These are phyloP conservation scores for Choloepus hoffmanni DNA, from an alignment of 2,113 vertebrate species.

Conservation along the genomic window DNA sequence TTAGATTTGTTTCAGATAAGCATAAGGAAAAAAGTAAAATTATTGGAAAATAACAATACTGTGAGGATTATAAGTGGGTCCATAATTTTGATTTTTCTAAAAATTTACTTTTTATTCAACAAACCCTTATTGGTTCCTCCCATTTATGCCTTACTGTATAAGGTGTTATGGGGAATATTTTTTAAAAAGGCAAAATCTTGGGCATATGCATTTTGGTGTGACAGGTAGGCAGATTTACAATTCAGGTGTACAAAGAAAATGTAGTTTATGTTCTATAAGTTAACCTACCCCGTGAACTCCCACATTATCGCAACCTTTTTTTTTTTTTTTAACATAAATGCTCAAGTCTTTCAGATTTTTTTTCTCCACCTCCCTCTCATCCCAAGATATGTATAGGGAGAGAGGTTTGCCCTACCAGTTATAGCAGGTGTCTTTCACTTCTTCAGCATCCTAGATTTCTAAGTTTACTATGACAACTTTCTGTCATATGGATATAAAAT, in stretches of 20 bases:
- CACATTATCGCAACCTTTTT: background rate
- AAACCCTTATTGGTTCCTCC: constrained; percentile 6
- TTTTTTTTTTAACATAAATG: background rate
- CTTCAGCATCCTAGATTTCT: constrained; percentile 5
- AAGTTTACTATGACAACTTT: background rate
- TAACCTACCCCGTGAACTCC: background rate
- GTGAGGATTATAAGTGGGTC: background rate
- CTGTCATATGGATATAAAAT: background rate
- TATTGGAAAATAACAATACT: background rate
- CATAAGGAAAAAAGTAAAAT: background rate
- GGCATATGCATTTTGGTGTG: constrained; percentile 43
- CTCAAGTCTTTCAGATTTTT: constrained; percentile 25
- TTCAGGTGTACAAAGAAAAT: constrained; percentile 34
- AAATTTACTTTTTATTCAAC: constrained; percentile 49
- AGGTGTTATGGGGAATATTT: background rate
- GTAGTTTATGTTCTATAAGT: constrained; percentile 1
- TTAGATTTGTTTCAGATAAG: constrained; percentile 56
- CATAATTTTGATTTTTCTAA: constrained; percentile 53
- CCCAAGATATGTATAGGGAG: constrained; percentile 1
- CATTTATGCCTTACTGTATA: background rate
- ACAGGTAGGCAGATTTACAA: background rate
- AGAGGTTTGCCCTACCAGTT: background rate
- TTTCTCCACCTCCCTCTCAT: background rate
- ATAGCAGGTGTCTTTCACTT: background rate
- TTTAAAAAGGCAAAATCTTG: constrained; percentile 46